These are phyloP conservation scores for Synergus laeviventris DNA, from an alignment of 2,888 invertebrate species.

Conservation along the genomic window DNA sequence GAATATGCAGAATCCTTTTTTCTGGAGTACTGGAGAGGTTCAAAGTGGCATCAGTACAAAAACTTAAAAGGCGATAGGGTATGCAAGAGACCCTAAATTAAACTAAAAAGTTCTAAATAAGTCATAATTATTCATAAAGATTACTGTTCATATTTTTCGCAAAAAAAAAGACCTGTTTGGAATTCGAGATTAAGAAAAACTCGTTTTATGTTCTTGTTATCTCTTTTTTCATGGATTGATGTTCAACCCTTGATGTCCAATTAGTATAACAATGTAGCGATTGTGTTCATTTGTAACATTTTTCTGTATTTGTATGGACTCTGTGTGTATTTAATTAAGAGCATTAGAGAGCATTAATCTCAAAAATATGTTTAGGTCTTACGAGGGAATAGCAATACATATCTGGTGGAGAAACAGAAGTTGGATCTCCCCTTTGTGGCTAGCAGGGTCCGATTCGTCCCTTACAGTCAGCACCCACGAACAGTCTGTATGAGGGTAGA, in stretches of 20 bases:
- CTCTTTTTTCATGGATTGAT: background rate
- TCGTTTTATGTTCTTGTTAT: background rate
- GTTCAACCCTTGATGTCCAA: conserved; percentile 5
- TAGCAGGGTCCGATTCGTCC: conserved; percentile 90
- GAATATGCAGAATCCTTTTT: conserved; percentile 91
- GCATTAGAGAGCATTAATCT: conserved; percentile 25
- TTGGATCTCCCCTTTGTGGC: conserved; percentile 91
- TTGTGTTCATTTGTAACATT: background rate
- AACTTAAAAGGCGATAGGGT: conserved; percentile 88
- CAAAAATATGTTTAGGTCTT: conserved; percentile 79
- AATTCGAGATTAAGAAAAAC: background rate
- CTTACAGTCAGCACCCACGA: conserved; percentile 89
- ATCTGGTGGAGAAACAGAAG: conserved; percentile 83
- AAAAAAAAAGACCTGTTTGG: background rate
- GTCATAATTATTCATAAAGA: background rate
- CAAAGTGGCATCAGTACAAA: conserved; percentile 88
- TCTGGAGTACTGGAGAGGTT: conserved; percentile 87
- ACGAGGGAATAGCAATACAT: conserved; percentile 87
- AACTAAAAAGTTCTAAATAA: background rate
- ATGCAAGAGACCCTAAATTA: conserved; percentile 67
- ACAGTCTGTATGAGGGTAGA: conserved; percentile 96
- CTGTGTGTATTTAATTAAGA: conserved; percentile 38
- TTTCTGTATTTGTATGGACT: conserved; percentile 22
- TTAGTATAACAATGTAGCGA: conserved; percentile 8
- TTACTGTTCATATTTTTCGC: background rate